These are phyloP conservation scores for Hephaestus fuliginosus DNA, from an alignment of 2,797 vertebrate species.

Conservation along the genomic window DNA sequence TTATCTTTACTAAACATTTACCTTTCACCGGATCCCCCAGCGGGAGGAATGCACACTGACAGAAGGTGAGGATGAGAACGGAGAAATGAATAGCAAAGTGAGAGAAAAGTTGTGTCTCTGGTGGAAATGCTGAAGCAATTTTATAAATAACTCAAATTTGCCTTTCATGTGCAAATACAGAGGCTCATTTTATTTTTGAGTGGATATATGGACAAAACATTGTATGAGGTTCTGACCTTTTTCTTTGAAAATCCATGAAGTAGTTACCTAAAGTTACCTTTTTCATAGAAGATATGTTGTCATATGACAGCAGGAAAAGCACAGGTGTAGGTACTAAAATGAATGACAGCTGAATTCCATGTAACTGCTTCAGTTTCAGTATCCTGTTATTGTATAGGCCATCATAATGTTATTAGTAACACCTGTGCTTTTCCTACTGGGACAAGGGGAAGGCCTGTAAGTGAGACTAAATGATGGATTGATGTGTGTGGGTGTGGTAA, in stretches of 20 bases:
- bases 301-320: neutral
- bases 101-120: neutral
- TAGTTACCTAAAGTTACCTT: neutral
- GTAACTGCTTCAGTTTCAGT: neutral
- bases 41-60: neutral
- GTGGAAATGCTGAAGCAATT: neutral
- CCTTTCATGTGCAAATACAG: neutral
- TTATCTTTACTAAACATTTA: conserved; percentile 50
- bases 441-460: neutral
- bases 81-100: neutral
- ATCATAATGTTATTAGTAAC: conserved; percentile 8
- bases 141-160: neutral
- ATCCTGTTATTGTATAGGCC: neutral
- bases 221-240: too few species aligned
- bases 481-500: neutral
- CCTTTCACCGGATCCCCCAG: conserved; percentile 12
- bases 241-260: neutral
- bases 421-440: conserved; percentile 1
- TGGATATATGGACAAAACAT: neutral
- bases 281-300: neutral
- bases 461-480: conserved; percentile 1
- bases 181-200: neutral
- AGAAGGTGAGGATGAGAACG: neutral
- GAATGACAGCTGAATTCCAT: neutral
- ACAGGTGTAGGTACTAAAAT: neutral